Conservation (phyloP, 2,113 vertebrate species). For the Microtus oregoni region DNA sequence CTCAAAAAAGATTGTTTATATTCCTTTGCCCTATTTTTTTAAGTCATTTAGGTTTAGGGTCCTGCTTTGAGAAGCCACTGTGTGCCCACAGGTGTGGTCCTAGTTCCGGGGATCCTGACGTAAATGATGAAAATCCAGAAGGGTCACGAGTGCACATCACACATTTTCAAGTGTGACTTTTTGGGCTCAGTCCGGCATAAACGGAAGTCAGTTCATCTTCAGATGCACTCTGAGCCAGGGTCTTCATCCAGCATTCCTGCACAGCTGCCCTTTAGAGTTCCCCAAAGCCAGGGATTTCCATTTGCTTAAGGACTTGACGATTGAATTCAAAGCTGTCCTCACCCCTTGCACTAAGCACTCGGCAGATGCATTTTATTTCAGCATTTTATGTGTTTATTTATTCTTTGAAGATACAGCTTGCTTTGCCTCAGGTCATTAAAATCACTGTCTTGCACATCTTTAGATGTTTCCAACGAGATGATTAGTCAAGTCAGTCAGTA, state of each 20-base stretch:
- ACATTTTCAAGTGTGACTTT: not conserved
- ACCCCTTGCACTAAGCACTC: not conserved
- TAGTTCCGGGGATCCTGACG: not conserved
- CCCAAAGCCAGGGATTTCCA: not conserved
- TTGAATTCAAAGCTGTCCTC: not conserved
- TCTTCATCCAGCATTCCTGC: constrained; percentile 15
- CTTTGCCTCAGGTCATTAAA: constrained; percentile 57
- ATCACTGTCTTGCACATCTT: constrained; percentile 56
- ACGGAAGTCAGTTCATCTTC: not conserved
- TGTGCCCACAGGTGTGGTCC: not conserved
- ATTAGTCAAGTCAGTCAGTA: constrained; percentile 67
- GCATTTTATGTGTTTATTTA: not conserved
- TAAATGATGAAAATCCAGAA: not conserved
- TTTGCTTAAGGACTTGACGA: not conserved
- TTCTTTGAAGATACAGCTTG: constrained; percentile 49
- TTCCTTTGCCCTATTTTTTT: not conserved
- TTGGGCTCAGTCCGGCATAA: not conserved
- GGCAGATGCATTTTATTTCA: not conserved
- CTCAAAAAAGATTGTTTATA: not conserved
- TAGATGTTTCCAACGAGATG: constrained; percentile 50
- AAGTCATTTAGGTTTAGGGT: not conserved
- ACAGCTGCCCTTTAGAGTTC: not conserved
- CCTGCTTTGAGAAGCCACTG: not conserved
- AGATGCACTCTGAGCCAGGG: not conserved
- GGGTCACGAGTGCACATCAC: too few relatives aligned